Conservation (phyloP, 2,113 vertebrate species). For the Aptenodytes forsteri region DNA sequence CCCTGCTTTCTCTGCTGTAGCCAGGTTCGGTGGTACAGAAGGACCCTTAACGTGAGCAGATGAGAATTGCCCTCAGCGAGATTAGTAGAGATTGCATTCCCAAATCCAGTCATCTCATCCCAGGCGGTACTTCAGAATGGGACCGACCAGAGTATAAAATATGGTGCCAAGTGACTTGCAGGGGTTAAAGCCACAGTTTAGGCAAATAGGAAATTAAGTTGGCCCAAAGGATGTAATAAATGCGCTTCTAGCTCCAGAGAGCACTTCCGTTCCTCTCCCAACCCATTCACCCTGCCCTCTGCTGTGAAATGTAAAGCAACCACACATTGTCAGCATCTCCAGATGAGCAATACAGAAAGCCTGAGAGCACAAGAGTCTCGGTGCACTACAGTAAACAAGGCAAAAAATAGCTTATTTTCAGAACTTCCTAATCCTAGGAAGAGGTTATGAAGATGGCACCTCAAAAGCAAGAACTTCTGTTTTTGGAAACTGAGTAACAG, state of each 20-base stretch:
- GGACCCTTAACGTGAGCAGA: fast-evolving
- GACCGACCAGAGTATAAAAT: not conserved
- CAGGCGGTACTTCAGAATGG: not conserved
- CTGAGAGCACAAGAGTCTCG: not conserved
- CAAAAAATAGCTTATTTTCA: not conserved
- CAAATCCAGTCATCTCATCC: not conserved
- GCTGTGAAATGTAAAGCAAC: not conserved
- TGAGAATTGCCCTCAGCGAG: not conserved
- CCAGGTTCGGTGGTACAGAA: not conserved
- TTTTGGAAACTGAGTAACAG: not conserved
- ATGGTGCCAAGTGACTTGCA: not conserved
- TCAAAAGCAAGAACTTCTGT: not conserved
- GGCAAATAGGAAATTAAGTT: not conserved
- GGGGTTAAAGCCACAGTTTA: not conserved
- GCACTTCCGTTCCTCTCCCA: not conserved
- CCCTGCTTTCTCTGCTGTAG: not conserved
- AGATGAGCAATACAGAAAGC: not conserved
- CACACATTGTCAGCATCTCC: not conserved
- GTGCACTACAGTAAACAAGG: not conserved
- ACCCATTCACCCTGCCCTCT: not conserved
- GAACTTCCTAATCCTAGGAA: not conserved
- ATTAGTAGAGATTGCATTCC: not conserved
- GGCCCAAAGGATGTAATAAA: not conserved
- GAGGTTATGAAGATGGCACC: not conserved
- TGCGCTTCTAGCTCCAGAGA: not conserved